Evolutionary conservation across 2,113 vertebrate genomes (phyloP), one percentile per base, ranked within the genome.

Genomic region (Bubo blakistoni): DNA sequence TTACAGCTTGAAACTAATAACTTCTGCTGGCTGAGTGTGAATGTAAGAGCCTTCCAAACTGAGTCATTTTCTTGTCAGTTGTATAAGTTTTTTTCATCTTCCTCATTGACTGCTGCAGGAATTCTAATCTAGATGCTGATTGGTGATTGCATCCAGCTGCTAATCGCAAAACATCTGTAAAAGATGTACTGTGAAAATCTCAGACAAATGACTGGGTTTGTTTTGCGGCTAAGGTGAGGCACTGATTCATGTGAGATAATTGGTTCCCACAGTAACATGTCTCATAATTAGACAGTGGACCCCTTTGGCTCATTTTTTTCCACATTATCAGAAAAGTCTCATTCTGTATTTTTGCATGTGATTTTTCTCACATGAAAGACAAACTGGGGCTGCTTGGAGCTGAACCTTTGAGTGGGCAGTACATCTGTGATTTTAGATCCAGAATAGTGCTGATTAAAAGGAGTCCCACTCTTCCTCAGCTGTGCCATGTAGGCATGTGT

Each of bases 181-280:
- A 69, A 69, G 57, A 61, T 25, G 24, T n/a, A 3, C 49, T 73
- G 36, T 80, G 72, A 40, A 88, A 82, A 52, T 76, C 59, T 79
- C 16, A 57, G 71, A n/a, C 30, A 81, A 79, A 65, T n/a, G 16
- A 17, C 51, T 63, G 34, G 2, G 15, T 42, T 71, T 95, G 24
- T 73, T 94, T 91, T 66, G 46, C 34, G 42, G 63, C 76, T 77
- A 42, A 88, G 40, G 38, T 80, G 63, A 73, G 36, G 19, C 40
- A 20, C 44, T 44, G 40, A 19, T 63, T 73, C 0, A 0, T 51
- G 49, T 66, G 27, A 81, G 42, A 25, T 27, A 10, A 29, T 54
- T 55, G 4, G 1, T 84, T 95, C 54, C 51, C 36, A 10, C 3
- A 10, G 34, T 69, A 72, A 47, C 8, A 3, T 46, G 9, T 77